Base-by-base conservation (phyloP, 2,888 invertebrate species). In the Caradrina kadenii region DNA sequence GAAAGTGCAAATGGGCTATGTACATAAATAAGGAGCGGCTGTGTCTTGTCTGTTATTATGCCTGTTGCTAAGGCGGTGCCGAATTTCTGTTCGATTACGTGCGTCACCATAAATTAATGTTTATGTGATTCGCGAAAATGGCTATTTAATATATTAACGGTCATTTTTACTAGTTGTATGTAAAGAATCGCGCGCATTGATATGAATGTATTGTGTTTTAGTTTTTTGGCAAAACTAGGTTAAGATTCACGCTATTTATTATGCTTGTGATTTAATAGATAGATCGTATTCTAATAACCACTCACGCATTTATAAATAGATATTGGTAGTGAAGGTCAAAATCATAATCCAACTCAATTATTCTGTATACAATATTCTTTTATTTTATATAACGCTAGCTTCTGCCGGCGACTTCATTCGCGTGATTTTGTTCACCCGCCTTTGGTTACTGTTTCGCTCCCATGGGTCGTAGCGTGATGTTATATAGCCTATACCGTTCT, bases 181-280 rank as follows among this genome's bases (percentile, higher is more conserved):
- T 59, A 63, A 31, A 49, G 13, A 65, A 48, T 58, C 31, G 49
- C 55, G 11, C 17, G 48, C 22, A 15, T 52, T 48, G 19, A 49
- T 60, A 35, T 13, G 13, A 1, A 10, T 19, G 6, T 74, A 53
- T 69, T 73, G 70, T 83, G 80, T 84, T 82, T 80, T 75, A 6
- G 49, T 68, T 83, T 70, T 77, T 69, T 75, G 73, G 77, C 78
- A 13, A 78, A 81, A 87, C 86, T 92, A 81, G 90, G 91, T 91
- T 91, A 91, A 90, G 88, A 91, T 90, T 91, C 8, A 35, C 35
- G 84, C 86, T 87, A 89, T 89, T 88, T 82, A 88, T 83, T 80
- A 77, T 81, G 81, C 70, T 77, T 85, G 15, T 42, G 11, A 13
- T 15, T 42, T 42, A 42, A 42, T 42, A 1, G 42, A 42, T 72